Percentiles rank a stretch among this genome's conserved stretches.
These are phyloP conservation scores for Tolypeutes matacus DNA, from an alignment of 2,797 vertebrate species.

Conservation along the genomic window DNA sequence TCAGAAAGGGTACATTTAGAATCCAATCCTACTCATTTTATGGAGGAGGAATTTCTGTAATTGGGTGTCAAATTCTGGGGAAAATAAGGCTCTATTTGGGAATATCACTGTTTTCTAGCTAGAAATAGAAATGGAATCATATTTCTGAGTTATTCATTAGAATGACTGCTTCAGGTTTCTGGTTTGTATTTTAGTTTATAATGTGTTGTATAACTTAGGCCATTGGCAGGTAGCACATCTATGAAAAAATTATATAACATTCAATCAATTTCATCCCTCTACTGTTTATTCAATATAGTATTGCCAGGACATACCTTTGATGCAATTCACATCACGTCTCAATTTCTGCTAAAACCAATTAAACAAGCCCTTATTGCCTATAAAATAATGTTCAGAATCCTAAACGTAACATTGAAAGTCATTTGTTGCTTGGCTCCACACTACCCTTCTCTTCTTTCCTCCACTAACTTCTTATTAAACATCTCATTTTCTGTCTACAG, in stretches of 20 bases:
- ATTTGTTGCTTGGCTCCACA: neutral
- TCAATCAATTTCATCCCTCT: constrained; percentile 21
- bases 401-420: neutral
- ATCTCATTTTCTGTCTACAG: neutral
- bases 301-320: neutral
- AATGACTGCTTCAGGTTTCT: constrained; percentile 27
- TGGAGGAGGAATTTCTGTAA: neutral
- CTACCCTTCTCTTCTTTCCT: neutral
- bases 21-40: neutral
- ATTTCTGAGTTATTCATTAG: neutral
- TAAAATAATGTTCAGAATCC: neutral
- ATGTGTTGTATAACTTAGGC: neutral
- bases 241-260: neutral
- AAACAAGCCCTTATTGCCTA: neutral
- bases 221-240: neutral
- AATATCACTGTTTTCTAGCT: neutral
- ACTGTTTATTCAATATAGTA: neutral
- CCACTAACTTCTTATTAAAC: neutral
- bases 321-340: neutral
- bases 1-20: neutral
- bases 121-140: neutral
- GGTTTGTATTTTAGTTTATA: constrained; percentile 16
- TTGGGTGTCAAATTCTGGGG: neutral
- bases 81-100: constrained; percentile 14
- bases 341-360: constrained; percentile 9